Evolutionary conservation across 2,888 invertebrate genomes (phyloP), one percentile per base, ranked within the genome.

Genomic region (Eretmocerus hayati): DNA sequence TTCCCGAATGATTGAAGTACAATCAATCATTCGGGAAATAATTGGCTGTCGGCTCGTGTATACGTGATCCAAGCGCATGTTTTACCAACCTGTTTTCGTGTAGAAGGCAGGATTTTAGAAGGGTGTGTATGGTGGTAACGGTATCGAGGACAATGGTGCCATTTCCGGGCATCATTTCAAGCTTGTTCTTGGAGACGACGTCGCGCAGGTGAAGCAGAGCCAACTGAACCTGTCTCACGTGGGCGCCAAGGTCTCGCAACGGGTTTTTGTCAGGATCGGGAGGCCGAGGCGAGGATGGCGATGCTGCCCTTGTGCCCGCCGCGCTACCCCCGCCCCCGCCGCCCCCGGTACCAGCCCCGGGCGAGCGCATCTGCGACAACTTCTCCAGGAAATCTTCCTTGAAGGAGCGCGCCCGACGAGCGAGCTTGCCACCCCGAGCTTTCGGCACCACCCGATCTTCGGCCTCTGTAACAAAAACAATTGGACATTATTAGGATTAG

Each of bases 81-180:
- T 11, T 26, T 11, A 33, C 30, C 8, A 30, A 77, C 76, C 77
- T 77, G 60, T 77, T 77, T 56, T 77, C 77, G 54, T 75, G 74
- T 42, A 75, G 69, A 20, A 75, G 66, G 55, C 74, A 75, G 19
- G 75, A 74, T 57, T 75, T 76, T 53, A 77, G 67, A 42, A 74
- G 71, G 46, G 84, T 83, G 73, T 89, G 88, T 72, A 91, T 89
- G 67, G 85, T 84, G 67, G 90, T 88, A 59, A 94, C 88, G 47
- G 88, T 90, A 73, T 95, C 94, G 69, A 95, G 79, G 56, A 94
- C 89, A 63, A 94, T 87, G 42, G 92, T 92, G 55, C 92, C 92
- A 72, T 93, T 91, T 55, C 91, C 93, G 3, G 93, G 90, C 61
- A 95, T 76, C 81, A 94, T 90, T 76, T 93, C 91, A 64, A 91